Evolutionary conservation across 1,140 invertebrate species (phyloP).

Genomic region (Uloborus diversus): DNA sequence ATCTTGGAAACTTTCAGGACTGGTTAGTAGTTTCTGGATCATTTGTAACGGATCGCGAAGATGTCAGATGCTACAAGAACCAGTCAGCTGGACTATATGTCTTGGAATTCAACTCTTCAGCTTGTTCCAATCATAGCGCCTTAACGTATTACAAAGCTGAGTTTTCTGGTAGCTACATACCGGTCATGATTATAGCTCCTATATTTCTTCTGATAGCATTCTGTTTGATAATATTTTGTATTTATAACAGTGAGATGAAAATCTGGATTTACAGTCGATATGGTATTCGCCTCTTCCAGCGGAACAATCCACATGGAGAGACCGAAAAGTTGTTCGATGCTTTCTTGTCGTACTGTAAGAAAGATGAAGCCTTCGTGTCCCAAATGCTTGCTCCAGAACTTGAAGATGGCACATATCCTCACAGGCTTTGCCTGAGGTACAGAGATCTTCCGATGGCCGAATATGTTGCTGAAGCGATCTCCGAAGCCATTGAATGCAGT

Average conservation of each 20-base stretch:
- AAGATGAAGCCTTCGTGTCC: slow-evolving; percentile 89
- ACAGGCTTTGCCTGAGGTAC: slow-evolving; percentile 90
- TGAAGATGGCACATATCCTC: slow-evolving; percentile 81
- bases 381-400: slow-evolving; percentile 84
- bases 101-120: slow-evolving; percentile 52
- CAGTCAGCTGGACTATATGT: slow-evolving; percentile 71
- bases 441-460: slow-evolving; percentile 86
- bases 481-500: slow-evolving; percentile 88
- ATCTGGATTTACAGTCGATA: slow-evolving; percentile 65
- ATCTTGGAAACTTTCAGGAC: slow-evolving; percentile 82
- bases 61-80: slow-evolving; percentile 64
- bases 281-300: slow-evolving; percentile 76
- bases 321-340: slow-evolving; percentile 90
- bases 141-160: slow-evolving; percentile 54
- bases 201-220: slow-evolving; percentile 58
- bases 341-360: slow-evolving; percentile 91
- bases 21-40: slow-evolving; percentile 71
- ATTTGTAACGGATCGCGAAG: slow-evolving; percentile 29
- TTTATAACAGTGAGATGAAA: slow-evolving; percentile 74
- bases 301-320: slow-evolving; percentile 70
- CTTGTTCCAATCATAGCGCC: slow-evolving; percentile 71
- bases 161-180: slow-evolving; percentile 70
- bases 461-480: slow-evolving; percentile 87
- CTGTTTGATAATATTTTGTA: slow-evolving; percentile 77
- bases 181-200: slow-evolving; percentile 68